phyloP scores from a whole-genome alignment of 2,888 invertebrate genomes.

The Drosophila lutescens region DNA sequence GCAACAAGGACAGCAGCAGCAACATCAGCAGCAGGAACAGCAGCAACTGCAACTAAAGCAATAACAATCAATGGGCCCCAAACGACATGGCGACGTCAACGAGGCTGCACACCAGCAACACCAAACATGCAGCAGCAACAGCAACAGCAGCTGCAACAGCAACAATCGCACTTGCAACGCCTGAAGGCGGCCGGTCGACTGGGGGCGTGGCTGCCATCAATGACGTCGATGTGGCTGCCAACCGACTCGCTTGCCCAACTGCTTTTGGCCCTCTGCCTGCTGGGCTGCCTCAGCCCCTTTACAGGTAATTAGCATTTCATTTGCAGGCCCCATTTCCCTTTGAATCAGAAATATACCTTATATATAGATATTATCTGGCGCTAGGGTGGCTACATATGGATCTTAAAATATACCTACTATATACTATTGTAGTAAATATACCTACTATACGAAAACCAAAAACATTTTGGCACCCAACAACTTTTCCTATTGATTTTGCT shows the following conservation, averaged over 20 bases:
- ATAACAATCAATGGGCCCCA: constrained; percentile 46
- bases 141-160: constrained; percentile 32
- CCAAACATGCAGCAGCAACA: constrained; percentile 19
- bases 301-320: constrained; percentile 62
- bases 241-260: constrained; percentile 63
- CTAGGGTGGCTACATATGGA: too few relatives aligned
- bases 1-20: constrained; percentile 17
- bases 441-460: too few relatives aligned
- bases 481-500: too few relatives aligned
- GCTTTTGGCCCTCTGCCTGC: constrained; percentile 62
- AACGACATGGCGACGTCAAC: constrained; percentile 53
- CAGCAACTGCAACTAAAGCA: constrained; percentile 13
- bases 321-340: neutral
- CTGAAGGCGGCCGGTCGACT: constrained; percentile 28
- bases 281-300: constrained; percentile 69
- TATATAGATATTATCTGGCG: neutral
- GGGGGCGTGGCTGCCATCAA: constrained; percentile 31
- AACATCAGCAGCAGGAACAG: constrained; percentile 1
- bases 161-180: constrained; percentile 26
- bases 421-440: too few relatives aligned
- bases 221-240: constrained; percentile 53
- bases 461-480: too few relatives aligned
- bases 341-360: neutral
- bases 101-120: constrained; percentile 22
- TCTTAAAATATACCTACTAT: too few relatives aligned